phyloP scores from a whole-genome alignment of 2,797 vertebrate species.

The Amblyraja radiata region DNA sequence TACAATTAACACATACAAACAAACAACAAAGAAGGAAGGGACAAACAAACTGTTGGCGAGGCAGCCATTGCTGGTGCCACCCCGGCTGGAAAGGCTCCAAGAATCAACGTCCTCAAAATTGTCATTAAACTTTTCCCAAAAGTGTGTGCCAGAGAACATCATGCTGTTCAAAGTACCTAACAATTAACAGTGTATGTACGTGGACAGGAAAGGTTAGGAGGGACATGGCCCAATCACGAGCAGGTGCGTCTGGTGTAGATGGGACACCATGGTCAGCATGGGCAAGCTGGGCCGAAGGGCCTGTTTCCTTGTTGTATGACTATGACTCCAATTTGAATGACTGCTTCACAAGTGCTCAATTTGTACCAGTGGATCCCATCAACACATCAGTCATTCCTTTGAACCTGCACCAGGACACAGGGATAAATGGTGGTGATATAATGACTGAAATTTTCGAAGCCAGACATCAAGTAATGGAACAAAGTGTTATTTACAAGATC shows the following conservation, averaged over 20 bases:
- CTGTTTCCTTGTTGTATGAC: too few relatives aligned
- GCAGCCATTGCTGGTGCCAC: too few relatives aligned
- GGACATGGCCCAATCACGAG: too few relatives aligned
- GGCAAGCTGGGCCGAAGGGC: too few relatives aligned
- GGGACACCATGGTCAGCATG: too few relatives aligned
- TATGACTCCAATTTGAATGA: not conserved
- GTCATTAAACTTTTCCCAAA: not conserved
- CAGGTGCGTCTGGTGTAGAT: too few relatives aligned
- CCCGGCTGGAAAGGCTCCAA: too few relatives aligned
- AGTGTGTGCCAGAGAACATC: not conserved
- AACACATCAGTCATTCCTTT: not conserved
- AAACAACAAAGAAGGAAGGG: too few relatives aligned
- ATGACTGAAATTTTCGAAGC: not conserved
- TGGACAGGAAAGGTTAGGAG: too few relatives aligned
- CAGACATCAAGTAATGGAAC: not conserved
- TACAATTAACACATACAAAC: too few relatives aligned
- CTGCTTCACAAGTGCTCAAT: not conserved
- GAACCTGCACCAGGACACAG: not conserved
- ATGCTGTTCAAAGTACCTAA: not conserved
- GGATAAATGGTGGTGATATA: not conserved
- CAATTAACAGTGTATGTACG: too few relatives aligned
- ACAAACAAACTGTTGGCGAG: too few relatives aligned
- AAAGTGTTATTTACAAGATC: not conserved
- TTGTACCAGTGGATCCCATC: not conserved
- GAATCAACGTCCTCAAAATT: not conserved